Base-by-base conservation (phyloP, 2,113 vertebrate genomes). In the Tetrax tetrax region DNA sequence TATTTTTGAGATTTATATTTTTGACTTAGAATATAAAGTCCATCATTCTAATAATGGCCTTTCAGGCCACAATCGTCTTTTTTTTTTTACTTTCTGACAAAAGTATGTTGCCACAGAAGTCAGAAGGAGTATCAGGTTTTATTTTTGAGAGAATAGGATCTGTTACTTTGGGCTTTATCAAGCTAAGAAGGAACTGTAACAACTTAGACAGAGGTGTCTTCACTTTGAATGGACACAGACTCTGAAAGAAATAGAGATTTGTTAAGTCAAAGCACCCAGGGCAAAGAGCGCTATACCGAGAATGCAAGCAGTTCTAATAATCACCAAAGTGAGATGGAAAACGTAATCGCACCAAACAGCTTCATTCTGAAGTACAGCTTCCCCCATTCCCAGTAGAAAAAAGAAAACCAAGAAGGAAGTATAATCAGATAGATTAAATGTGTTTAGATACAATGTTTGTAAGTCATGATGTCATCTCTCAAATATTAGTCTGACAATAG, bases 51-150 rank as follows among this genome's bases (percentile, higher is more conserved):
- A 57, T 18, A 69, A 25, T 27, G 7, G 6, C 6, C 22, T 27
- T 82, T 61, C 23, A 53, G 53, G 12, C 8, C 41, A 50, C 10
- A 18, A 1, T 0, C 0, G 8, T 50, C 2, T 9, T 9, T 33
- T 16, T 6, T n/a, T n/a, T 23, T 4, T 41, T 66, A 61, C 25
- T 38, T 53, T 57, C 71, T 90, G 29, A 11, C 27, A 28, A 27
- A 64, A 86, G 8, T 6, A 7, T 14, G 15, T 33, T 71, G 38
- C 21, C 48, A 79, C 8, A 70, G 63, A 80, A 93, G 10, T 72
- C 38, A 57, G 27, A 45, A 6, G 25, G 31, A 80, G 4, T 10
- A 63, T 14, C 0, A 0, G 7, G 31, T 82, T 75, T 64, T 47
- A 45, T 61, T 86, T 88, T 35, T 38, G 43, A 75, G 4, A 29